Conservation (phyloP, 2,797 vertebrate species). For the Catamblyrhynchus diadema region DNA sequence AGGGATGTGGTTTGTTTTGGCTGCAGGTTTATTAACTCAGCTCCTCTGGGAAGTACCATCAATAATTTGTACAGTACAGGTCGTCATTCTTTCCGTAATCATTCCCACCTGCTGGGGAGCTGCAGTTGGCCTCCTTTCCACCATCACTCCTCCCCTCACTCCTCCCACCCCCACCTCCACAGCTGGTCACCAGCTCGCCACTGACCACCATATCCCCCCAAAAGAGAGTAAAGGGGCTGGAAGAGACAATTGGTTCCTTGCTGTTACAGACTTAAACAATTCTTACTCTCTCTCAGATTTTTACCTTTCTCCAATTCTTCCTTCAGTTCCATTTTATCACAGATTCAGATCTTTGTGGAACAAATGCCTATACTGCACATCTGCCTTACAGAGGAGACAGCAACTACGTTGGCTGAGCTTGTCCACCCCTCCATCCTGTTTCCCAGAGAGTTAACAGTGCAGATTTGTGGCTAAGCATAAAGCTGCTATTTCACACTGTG, state of each 20-base stretch:
- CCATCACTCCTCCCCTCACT: neutral
- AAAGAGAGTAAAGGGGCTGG: neutral
- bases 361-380: neutral
- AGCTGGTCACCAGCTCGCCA: slow-evolving; percentile 27
- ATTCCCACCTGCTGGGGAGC: slow-evolving; percentile 47
- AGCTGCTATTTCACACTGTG: neutral
- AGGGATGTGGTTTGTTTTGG: slow-evolving; percentile 57
- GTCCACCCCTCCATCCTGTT: neutral
- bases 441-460: neutral
- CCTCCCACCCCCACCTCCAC: neutral
- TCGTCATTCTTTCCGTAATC: slow-evolving; percentile 56
- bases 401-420: neutral
- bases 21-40: slow-evolving; percentile 57
- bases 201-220: neutral
- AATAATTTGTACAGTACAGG: slow-evolving; percentile 47
- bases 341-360: neutral
- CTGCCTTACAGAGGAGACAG: neutral
- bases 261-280: neutral
- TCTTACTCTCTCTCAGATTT: neutral
- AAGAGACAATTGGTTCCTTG: neutral
- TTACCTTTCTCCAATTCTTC: neutral
- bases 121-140: neutral
- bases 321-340: neutral
- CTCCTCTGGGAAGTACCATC: slow-evolving; percentile 43
- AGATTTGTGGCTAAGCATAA: neutral